Evolutionary conservation across 2,888 invertebrate species (phyloP).

Genomic region (Ichneumon xanthorius): DNA sequence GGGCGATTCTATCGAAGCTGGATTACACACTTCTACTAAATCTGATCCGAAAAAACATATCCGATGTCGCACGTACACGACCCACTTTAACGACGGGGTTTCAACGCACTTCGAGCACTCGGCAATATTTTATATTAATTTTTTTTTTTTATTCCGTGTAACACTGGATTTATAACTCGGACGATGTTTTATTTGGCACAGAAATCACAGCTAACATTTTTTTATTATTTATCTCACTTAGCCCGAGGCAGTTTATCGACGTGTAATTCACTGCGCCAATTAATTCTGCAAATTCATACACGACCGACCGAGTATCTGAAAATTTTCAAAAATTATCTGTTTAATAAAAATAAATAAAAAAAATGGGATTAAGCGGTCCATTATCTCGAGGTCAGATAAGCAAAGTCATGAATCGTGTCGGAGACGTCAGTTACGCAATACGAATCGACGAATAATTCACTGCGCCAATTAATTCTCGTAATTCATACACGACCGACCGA

Average conservation of each 20-base stretch:
- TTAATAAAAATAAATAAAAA: not conserved
- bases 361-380: not conserved
- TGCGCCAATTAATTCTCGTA: not conserved
- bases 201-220: not conserved
- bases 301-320: not conserved
- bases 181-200: not conserved
- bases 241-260: not conserved
- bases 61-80: not conserved
- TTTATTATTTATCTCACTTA: not conserved
- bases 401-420: not conserved
- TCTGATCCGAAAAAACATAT: constrained; percentile 4
- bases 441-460: not conserved
- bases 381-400: not conserved
- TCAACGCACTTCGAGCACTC: not conserved
- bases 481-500: not conserved
- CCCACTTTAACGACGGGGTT: not conserved
- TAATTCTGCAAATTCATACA: not conserved
- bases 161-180: not conserved
- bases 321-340: not conserved
- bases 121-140: not conserved
- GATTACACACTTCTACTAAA: constrained; percentile 2
- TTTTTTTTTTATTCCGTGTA: not conserved
- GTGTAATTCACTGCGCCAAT: too few species aligned
- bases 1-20: constrained; percentile 13
- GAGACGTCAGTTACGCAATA: not conserved